phyloP scores from a whole-genome alignment of 2,797 vertebrate species.

The Labeo calbasu region DNA sequence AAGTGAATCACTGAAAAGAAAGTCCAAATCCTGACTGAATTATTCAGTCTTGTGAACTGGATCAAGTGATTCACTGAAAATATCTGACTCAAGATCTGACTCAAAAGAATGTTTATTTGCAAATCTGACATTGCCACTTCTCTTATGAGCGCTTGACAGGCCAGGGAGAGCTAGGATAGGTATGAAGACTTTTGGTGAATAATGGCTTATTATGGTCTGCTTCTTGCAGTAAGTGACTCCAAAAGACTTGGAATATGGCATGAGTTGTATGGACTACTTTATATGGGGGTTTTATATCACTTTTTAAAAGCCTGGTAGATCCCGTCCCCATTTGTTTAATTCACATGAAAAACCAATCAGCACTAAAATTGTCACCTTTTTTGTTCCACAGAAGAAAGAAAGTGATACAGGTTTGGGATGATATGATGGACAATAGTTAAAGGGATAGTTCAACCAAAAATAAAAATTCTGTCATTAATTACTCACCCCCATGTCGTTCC shows the following conservation, averaged over 20 bases:
- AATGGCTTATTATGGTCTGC: background rate
- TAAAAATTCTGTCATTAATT: no score
- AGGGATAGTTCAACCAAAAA: no score
- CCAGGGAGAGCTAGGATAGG: background rate
- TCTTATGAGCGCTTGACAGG: background rate
- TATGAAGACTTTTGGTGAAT: background rate
- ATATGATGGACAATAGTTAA: background rate
- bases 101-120: background rate
- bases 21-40: background rate
- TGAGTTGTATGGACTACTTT: background rate
- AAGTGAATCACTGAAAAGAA: background rate
- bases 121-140: no score
- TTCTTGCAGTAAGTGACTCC: background rate
- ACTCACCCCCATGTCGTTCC: no score
- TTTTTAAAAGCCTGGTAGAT: background rate
- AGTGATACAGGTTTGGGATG: background rate
- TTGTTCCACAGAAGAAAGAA: background rate
- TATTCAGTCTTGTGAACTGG: no score
- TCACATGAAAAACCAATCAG: background rate
- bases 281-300: background rate
- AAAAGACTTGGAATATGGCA: slow-evolving; percentile 6
- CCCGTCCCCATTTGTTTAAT: background rate
- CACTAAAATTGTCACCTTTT: background rate
- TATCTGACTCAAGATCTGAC: background rate
- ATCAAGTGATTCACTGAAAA: slow-evolving; percentile 11